Percentiles rank a stretch among this genome's conserved stretches.
These are phyloP conservation scores for Mimas tiliae DNA, from an alignment of 2,888 invertebrate species.

Conservation along the genomic window DNA sequence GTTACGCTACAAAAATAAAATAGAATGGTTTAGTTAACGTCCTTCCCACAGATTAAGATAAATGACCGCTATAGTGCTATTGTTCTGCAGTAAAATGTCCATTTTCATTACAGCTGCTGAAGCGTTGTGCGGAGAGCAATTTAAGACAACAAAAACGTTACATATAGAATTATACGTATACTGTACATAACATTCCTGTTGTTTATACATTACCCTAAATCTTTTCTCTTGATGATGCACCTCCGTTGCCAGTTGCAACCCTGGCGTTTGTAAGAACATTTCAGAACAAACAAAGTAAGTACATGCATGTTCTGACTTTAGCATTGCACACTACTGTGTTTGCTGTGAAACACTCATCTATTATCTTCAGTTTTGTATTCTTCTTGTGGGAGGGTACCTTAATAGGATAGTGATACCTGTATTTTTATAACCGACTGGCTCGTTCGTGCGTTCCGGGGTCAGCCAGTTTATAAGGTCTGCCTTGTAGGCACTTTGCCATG, in stretches of 20 bases:
- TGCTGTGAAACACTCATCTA: conserved; percentile 74
- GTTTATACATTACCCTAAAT: conserved; percentile 82
- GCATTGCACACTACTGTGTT: conserved; percentile 85
- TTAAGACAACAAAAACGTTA: conserved; percentile 85
- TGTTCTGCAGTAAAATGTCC: not conserved
- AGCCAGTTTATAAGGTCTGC: too few relatives aligned
- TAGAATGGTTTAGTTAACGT: not conserved
- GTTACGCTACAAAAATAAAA: not conserved
- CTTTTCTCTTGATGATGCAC: conserved; percentile 39
- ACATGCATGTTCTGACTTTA: conserved; percentile 79
- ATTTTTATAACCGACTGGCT: too few relatives aligned
- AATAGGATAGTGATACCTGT: too few relatives aligned
- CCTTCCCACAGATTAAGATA: not conserved
- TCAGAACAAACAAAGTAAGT: conserved; percentile 85
- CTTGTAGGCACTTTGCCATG: too few relatives aligned
- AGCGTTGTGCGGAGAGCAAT: conserved; percentile 75
- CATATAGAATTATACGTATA: conserved; percentile 82
- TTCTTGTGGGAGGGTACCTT: too few relatives aligned
- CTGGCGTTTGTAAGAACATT: conserved; percentile 59
- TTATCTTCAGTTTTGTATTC: conserved; percentile 28
- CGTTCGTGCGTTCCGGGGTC: too few relatives aligned
- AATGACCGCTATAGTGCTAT: not conserved
- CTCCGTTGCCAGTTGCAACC: not conserved
- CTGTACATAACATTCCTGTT: conserved; percentile 85
- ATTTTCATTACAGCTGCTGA: conserved; percentile 15